Evolutionary conservation across 2,113 vertebrate genomes (phyloP).

Genomic region (Philantomba maxwellii): DNA sequence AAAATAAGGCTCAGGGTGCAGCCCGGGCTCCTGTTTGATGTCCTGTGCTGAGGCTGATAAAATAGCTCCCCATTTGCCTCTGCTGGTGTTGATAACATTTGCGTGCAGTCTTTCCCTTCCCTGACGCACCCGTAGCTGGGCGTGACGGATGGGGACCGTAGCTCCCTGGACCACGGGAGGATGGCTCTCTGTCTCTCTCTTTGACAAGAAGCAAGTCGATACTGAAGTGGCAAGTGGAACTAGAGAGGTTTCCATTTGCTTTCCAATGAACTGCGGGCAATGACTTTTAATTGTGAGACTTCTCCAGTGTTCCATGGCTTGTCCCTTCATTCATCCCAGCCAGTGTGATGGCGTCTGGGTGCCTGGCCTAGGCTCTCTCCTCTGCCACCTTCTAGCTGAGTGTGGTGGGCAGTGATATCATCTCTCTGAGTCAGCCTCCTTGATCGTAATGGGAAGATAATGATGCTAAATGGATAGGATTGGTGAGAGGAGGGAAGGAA

Average conservation of each 20-base stretch:
- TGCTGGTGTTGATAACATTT: background rate
- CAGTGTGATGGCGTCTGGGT: background rate
- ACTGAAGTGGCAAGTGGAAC: background rate
- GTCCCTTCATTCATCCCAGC: background rate
- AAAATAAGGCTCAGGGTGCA: conserved; percentile 51
- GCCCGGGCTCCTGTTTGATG: background rate
- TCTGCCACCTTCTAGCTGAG: background rate
- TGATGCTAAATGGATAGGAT: background rate
- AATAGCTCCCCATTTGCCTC: conserved; percentile 33
- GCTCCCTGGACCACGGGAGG: conserved; percentile 22
- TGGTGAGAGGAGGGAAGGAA: background rate
- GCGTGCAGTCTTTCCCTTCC: conserved; percentile 16
- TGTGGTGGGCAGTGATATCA: background rate
- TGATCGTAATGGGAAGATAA: background rate
- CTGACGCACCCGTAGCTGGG: background rate
- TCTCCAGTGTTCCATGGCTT: background rate
- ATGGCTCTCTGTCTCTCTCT: background rate
- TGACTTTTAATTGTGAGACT: background rate
- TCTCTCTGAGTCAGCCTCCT: background rate
- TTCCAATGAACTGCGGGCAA: background rate
- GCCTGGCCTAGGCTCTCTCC: background rate
- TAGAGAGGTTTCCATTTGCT: background rate
- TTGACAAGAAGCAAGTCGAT: conserved; percentile 14
- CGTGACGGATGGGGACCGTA: conserved; percentile 53
- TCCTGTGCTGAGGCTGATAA: conserved; percentile 58